Base-by-base conservation (phyloP, 2,797 vertebrate species). In the Setipinna tenuifilis region DNA sequence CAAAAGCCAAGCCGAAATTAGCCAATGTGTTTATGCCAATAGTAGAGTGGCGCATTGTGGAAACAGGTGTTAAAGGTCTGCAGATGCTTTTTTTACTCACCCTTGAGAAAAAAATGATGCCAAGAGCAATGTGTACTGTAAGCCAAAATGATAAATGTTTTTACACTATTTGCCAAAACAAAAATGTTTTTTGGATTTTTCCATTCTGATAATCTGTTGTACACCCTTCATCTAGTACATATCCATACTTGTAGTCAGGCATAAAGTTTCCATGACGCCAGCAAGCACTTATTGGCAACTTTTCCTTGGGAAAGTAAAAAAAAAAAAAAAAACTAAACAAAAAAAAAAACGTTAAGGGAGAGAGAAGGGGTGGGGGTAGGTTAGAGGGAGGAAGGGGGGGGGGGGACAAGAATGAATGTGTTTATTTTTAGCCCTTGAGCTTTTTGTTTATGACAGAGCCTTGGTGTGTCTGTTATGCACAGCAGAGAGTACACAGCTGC, bases 251-350 rank as follows among this genome's bases (percentile, higher is more conserved):
- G 90, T 90, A 89, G 71, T 41, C 87, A 23, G 87, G 81, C 89
- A 84, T 91, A 90, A 83, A 89, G 89, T 94, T 94, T 93, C 92
- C 91, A 92, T 93, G 93, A 94, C 89, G 93, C 91, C 90, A 91
- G 84, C 81, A 83, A 21, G 80, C 86, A 85, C 85, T 86, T 90
- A 85, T 82, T 84, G 82, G 83, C 89, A 88, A 88, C 83, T 46
- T 85, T 91, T 90, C 89, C 86, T 83, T 88, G 89, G 68, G 91
- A 91, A 89, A 86, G 35, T 78, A 71, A 71, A 71, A 71, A 78
- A n/a, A n/a, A n/a, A n/a, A n/a, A n/a, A n/a, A n/a, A 78, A 19
- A 44, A 35, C 62, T n/a, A n/a, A n/a, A n/a, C n/a, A n/a, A 68
- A 71, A 71, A 71, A 71, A 78, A 78, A 19, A 44, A 35, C 62